Evolutionary conservation across 2,797 vertebrate genomes (phyloP), one percentile per base, ranked within the genome.

Genomic region (Anas bahamensis): DNA sequence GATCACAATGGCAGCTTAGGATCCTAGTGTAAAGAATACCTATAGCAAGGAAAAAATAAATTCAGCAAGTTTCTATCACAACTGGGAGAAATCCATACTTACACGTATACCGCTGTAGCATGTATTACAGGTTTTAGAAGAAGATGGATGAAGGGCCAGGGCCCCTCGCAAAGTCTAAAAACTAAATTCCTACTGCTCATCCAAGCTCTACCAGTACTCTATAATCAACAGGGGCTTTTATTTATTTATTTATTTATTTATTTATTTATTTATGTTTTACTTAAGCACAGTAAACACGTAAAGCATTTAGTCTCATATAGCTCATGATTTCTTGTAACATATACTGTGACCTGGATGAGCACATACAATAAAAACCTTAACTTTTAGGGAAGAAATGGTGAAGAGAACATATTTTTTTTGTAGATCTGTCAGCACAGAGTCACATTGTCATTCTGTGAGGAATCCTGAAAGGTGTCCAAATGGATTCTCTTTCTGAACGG

Each of bases 21-120:
- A 77, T 46, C 33, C 31, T 39, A 75, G 37, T 10, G 18, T 37
- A 81, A 89, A 86, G 74, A 86, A 39, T 35, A 83, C 4, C 14
- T 52, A 39, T 31, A 72, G 19, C 23, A 56, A 65, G 29, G 22
- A 72, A 33, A 85, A 93, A 83, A 88, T 29, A 86, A 83, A 55
- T 52, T 69, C 60, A 72, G 13, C 46, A 56, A 11, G 7, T 29
- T 55, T 83, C n/a, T 83, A 69, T 42, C 46, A 75, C 70, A 81
- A 71, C 2, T 24, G 9, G 73, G 33, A 86, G 17, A 91, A 88
- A 81, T 63, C 74, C 37, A 41, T 84, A 72, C 11, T 53, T 60
- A 1, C 0, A n/a, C 2, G 6, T 11, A 69, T 9, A 70, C 23
- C 44, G 33, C 55, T 84, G 81, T 19, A 74, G 24, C 0, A 5